Conservation (phyloP, 2,888 invertebrate genomes). For the Aleiodes leptofemur region DNA sequence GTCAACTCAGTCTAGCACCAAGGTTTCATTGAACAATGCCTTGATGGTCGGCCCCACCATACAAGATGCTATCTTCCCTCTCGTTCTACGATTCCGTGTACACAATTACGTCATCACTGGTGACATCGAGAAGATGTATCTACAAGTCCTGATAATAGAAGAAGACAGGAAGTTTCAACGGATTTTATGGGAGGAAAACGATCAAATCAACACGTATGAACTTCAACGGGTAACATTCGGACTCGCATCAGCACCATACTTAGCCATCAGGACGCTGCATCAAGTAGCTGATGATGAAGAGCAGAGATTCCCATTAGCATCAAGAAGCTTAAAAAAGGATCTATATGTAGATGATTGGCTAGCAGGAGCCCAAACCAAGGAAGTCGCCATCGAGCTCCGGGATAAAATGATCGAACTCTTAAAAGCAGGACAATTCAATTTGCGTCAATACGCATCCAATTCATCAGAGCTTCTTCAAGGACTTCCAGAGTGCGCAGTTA, state of each 20-base stretch:
- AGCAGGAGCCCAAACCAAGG: slow-evolving; percentile 37
- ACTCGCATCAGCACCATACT: slow-evolving; percentile 58
- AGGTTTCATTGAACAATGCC: not conserved
- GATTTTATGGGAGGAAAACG: slow-evolving; percentile 61
- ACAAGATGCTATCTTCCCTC: not conserved
- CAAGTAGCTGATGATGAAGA: slow-evolving; percentile 50
- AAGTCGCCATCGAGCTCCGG: slow-evolving; percentile 40
- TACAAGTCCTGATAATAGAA: slow-evolving; percentile 51
- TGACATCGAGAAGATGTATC: not conserved
- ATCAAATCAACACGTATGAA: slow-evolving; percentile 47
- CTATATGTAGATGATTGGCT: slow-evolving; percentile 55
- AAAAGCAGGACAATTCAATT: slow-evolving; percentile 42
- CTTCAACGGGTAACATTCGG: slow-evolving; percentile 47
- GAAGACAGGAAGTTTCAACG: slow-evolving; percentile 59
- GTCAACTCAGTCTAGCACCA: not conserved
- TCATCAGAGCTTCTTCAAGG: slow-evolving; percentile 36
- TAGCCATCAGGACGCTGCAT: slow-evolving; percentile 49
- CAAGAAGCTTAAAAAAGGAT: slow-evolving; percentile 32
- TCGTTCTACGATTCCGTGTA: slow-evolving; percentile 57
- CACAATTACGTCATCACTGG: slow-evolving; percentile 43
- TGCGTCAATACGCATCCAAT: slow-evolving; percentile 57
- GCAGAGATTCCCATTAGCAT: slow-evolving; percentile 26
- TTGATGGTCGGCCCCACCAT: slow-evolving; percentile 6
- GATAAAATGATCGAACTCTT: slow-evolving; percentile 42
- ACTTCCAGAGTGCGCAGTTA: slow-evolving; percentile 37